These are phyloP conservation scores for Drymonia ruficornis DNA, from an alignment of 2,888 invertebrate species.

Conservation along the genomic window DNA sequence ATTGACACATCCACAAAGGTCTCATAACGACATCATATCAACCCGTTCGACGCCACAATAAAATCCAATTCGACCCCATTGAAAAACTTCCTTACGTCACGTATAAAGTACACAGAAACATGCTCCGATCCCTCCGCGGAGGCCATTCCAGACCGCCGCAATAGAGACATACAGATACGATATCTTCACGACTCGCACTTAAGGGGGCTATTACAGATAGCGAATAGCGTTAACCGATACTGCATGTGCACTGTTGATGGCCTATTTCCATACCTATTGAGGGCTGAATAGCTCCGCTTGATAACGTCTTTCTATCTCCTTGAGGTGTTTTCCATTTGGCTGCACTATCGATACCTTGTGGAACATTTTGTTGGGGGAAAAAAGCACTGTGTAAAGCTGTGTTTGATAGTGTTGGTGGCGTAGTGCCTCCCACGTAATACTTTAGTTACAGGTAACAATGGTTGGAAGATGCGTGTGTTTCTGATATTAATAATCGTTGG, in stretches of 20 bases:
- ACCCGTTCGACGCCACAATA: constrained; percentile 27
- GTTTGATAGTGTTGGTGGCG: constrained; percentile 9
- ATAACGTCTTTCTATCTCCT: constrained; percentile 40
- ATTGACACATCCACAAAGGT: not conserved
- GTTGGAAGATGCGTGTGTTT: constrained; percentile 37
- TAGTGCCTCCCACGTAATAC: constrained; percentile 38
- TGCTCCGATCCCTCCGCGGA: constrained; percentile 21
- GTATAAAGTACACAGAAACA: constrained; percentile 32
- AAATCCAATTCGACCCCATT: constrained; percentile 32
- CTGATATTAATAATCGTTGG: constrained; percentile 37
- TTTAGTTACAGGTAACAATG: constrained; percentile 41
- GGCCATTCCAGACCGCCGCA: constrained; percentile 39
- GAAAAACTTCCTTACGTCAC: constrained; percentile 34
- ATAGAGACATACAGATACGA: constrained; percentile 65
- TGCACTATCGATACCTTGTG: constrained; percentile 15
- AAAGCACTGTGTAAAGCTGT: constrained; percentile 23
- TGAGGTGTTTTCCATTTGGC: constrained; percentile 36
- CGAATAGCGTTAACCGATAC: constrained; percentile 55
- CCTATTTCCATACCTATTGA: constrained; percentile 66
- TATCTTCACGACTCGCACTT: constrained; percentile 57
- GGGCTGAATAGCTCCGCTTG: constrained; percentile 49
- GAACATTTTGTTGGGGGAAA: constrained; percentile 1
- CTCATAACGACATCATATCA: not conserved
- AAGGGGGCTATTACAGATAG: constrained; percentile 64
- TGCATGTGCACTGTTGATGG: constrained; percentile 60